These are phyloP conservation scores for Fukomys damarensis DNA, from an alignment of 2,113 vertebrate species.

Conservation along the genomic window DNA sequence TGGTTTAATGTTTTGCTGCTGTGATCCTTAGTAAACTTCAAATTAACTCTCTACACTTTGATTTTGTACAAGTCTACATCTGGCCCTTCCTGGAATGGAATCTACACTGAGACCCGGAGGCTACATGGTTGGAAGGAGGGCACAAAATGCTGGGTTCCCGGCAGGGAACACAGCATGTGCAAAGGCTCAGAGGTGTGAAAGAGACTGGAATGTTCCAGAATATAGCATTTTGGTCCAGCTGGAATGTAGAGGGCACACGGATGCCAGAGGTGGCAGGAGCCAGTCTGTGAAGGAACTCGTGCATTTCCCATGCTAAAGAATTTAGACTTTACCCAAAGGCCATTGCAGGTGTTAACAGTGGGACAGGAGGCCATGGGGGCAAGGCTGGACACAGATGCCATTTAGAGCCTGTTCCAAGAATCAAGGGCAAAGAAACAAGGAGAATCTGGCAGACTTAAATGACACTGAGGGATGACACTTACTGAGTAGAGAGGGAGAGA, in stretches of 20 bases:
- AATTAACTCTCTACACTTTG: neutral
- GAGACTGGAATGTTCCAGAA: neutral
- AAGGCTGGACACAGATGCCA: neutral
- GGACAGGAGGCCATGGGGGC: neutral
- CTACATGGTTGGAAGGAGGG: neutral
- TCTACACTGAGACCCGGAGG: neutral
- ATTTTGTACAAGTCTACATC: neutral
- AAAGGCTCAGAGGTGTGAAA: neutral
- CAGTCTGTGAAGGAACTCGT: neutral
- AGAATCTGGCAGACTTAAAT: neutral
- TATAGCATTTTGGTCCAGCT: neutral
- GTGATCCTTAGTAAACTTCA: neutral
- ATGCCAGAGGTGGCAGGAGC: neutral
- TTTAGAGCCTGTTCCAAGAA: neutral
- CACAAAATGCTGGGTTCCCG: neutral
- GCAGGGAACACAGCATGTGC: too few relatives aligned
- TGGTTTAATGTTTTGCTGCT: neutral
- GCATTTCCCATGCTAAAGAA: neutral
- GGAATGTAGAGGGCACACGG: neutral
- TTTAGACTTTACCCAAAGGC: neutral
- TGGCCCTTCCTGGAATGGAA: neutral
- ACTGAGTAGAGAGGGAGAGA: neutral
- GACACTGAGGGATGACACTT: neutral
- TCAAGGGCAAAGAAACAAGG: neutral
- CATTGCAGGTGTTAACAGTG: accelerated